Evolutionary conservation across 2,888 invertebrate genomes (phyloP).

Genomic region (Stenichneumon culpator): DNA sequence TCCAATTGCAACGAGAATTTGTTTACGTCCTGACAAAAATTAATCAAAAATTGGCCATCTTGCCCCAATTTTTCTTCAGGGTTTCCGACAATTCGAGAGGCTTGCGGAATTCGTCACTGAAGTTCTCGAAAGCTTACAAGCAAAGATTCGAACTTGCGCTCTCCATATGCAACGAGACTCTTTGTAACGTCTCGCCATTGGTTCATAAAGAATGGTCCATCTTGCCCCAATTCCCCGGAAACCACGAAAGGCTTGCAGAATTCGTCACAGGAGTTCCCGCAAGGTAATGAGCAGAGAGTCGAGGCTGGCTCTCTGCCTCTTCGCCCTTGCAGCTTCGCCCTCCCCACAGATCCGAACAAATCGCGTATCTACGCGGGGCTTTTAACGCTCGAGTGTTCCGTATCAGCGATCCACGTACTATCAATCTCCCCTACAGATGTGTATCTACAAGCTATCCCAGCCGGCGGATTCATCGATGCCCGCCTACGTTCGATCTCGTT

Average conservation of each 20-base stretch:
- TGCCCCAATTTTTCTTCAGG: too few species aligned
- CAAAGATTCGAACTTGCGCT: too few species aligned
- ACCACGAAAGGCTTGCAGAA: background rate
- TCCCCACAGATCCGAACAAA: background rate
- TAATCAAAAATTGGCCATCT: too few species aligned
- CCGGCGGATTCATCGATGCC: background rate
- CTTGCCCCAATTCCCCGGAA: background rate
- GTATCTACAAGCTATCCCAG: constrained; percentile 4
- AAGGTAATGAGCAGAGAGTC: background rate
- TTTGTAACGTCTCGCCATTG: too few species aligned
- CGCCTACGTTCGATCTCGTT: constrained; percentile 53
- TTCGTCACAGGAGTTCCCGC: background rate
- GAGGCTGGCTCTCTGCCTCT: background rate
- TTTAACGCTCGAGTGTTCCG: constrained; percentile 14
- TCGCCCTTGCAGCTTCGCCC: background rate
- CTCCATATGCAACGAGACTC: too few species aligned
- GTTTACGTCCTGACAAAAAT: too few species aligned
- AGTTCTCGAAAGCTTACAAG: too few species aligned
- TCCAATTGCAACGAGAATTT: background rate
- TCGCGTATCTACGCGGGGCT: background rate
- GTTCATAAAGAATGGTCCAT: too few species aligned
- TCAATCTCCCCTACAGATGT: background rate
- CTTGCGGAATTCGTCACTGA: too few species aligned
- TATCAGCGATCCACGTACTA: constrained; percentile 3
- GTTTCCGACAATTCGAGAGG: too few species aligned